Conservation (phyloP, 2,888 invertebrate genomes). For the Carabus problematicus region DNA sequence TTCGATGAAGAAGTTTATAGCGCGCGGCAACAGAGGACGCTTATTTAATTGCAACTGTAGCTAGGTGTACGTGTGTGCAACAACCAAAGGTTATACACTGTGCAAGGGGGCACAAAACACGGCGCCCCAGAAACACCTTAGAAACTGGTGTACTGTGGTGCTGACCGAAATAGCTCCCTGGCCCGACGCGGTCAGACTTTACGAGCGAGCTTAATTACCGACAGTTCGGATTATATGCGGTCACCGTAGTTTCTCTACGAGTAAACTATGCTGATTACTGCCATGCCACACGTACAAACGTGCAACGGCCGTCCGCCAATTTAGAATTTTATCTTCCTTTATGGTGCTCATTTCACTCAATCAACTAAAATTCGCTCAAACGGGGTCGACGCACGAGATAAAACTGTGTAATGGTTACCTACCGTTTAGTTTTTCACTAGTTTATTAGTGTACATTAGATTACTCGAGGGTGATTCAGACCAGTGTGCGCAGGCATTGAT, state of each 20-base stretch:
- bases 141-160: neutral
- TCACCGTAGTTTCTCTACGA: conserved; percentile 18
- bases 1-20: no score
- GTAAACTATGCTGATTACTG: conserved; percentile 40
- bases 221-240: conserved; percentile 41
- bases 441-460: no score
- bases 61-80: neutral
- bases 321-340: conserved; percentile 7
- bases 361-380: no score
- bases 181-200: conserved; percentile 3
- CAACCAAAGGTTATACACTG: neutral
- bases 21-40: no score
- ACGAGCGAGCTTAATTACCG: conserved; percentile 37
- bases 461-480: no score
- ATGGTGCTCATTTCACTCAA: neutral
- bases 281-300: conserved; percentile 9
- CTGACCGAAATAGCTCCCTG: neutral
- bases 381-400: no score
- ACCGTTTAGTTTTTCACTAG: no score
- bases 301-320: neutral
- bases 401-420: no score
- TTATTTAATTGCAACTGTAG: conserved; percentile 8
- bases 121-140: neutral
- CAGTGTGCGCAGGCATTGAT: no score
- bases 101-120: neutral